Conservation (phyloP, 2,797 vertebrate genomes). For the Sebastes nivosus region DNA sequence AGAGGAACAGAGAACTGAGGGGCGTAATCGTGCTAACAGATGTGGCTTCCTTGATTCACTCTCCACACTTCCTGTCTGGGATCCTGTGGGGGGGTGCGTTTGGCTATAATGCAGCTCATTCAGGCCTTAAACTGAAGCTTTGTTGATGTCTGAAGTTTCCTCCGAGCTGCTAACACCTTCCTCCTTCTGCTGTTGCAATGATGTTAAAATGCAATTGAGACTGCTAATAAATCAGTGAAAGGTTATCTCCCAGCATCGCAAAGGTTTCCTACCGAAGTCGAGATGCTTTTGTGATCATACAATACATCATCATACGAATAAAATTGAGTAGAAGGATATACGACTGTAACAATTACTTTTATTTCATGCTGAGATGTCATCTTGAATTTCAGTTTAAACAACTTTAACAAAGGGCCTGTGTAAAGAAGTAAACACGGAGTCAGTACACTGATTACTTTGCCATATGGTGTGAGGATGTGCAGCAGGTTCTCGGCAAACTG, state of each 20-base stretch:
- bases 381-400: neutral
- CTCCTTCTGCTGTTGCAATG: neutral
- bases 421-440: conserved; percentile 1
- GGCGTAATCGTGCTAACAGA: conserved; percentile 79
- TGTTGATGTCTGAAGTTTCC: conserved; percentile 52
- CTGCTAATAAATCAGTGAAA: conserved; percentile 14
- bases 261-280: neutral
- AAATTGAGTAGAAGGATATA: neutral
- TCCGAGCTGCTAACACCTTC: neutral
- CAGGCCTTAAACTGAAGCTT: conserved; percentile 22
- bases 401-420: neutral
- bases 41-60: conserved; percentile 76
- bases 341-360: neutral
- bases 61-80: conserved; percentile 77
- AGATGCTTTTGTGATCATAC: neutral
- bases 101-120: conserved; percentile 34
- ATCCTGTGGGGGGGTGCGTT: conserved; percentile 51
- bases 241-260: neutral
- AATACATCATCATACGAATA: neutral
- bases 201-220: neutral
- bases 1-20: conserved; percentile 48
- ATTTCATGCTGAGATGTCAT: neutral
- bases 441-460: conserved; percentile 48
- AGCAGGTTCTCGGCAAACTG: conserved; percentile 24
- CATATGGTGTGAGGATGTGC: conserved; percentile 41